Percentiles rank a stretch among this genome's conserved stretches.
Evolutionary conservation across 2,888 invertebrate genomes (phyloP).

Genomic region (Omphaloscelis lunosa): DNA sequence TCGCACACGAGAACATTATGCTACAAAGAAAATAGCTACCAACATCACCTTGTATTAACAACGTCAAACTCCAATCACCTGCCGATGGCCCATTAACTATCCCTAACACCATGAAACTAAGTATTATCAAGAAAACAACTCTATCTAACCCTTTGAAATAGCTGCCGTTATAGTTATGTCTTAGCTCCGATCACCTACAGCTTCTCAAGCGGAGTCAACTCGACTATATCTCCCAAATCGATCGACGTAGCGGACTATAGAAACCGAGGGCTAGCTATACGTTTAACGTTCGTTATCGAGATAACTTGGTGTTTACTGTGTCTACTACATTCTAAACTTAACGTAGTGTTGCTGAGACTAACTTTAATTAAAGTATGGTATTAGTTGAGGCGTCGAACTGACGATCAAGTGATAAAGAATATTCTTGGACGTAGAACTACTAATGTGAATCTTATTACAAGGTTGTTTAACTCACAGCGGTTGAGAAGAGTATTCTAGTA

Average conservation of each 20-base stretch:
- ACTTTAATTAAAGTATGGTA: constrained; percentile 37
- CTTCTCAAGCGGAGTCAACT: constrained; percentile 22
- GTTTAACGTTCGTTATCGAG: constrained; percentile 1
- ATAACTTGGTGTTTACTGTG: constrained; percentile 1
- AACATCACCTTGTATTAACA: not conserved
- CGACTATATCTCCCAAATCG: constrained; percentile 43
- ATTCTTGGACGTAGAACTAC: not conserved
- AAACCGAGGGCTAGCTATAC: constrained; percentile 11
- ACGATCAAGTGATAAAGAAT: not conserved
- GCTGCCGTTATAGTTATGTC: constrained; percentile 8
- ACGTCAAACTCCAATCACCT: not conserved
- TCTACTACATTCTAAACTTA: constrained; percentile 4
- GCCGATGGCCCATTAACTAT: not conserved
- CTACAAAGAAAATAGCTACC: not conserved
- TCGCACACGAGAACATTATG: not conserved
- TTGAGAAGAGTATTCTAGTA: not conserved
- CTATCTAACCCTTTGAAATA: constrained; percentile 3
- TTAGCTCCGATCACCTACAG: constrained; percentile 25
- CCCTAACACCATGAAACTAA: not conserved
- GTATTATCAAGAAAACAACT: not conserved
- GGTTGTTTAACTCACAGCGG: not conserved
- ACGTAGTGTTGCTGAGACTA: constrained; percentile 1
- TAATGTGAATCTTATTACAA: not conserved
- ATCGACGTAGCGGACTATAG: constrained; percentile 24
- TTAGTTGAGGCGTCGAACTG: not conserved